phyloP scores from a whole-genome alignment of 2,888 invertebrate genomes.

The Hoplodrina blanda region DNA sequence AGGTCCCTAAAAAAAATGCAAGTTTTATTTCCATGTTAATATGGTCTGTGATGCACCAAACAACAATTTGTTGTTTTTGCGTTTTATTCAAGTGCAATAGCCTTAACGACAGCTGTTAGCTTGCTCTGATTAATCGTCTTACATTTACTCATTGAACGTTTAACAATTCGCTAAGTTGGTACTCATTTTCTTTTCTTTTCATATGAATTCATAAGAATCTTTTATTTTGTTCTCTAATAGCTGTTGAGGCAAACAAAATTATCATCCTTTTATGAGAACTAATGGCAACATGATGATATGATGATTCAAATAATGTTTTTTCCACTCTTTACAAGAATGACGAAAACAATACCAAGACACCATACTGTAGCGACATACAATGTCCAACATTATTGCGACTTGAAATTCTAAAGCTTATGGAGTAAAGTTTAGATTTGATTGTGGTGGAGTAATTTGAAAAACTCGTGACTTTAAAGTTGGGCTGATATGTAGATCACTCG shows the following conservation, averaged over 20 bases:
- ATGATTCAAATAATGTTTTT: constrained; percentile 6
- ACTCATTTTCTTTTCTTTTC: no score
- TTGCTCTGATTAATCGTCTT: no score
- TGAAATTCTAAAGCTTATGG: not conserved
- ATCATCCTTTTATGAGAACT: not conserved
- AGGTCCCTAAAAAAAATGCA: no score
- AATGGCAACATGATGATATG: not conserved
- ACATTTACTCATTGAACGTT: no score
- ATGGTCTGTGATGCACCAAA: not conserved
- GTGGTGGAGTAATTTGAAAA: not conserved
- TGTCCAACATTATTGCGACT: constrained; percentile 3
- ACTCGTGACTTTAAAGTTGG: constrained; percentile 27
- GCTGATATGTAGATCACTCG: constrained; percentile 8
- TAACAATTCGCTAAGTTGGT: no score
- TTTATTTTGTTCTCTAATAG: not conserved
- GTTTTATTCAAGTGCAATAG: not conserved
- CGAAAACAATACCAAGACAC: constrained; percentile 21
- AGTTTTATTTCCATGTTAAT: no score
- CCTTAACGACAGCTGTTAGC: no score
- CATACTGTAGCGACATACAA: constrained; percentile 23
- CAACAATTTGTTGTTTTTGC: not conserved
- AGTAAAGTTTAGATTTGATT: constrained; percentile 13
- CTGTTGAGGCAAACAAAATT: not conserved
- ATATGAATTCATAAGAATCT: no score
- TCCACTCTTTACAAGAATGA: constrained; percentile 12